Percentiles rank a stretch among this genome's conserved stretches.
phyloP scores from a whole-genome alignment of 2,797 vertebrate species.

The Myotis daubentonii region DNA sequence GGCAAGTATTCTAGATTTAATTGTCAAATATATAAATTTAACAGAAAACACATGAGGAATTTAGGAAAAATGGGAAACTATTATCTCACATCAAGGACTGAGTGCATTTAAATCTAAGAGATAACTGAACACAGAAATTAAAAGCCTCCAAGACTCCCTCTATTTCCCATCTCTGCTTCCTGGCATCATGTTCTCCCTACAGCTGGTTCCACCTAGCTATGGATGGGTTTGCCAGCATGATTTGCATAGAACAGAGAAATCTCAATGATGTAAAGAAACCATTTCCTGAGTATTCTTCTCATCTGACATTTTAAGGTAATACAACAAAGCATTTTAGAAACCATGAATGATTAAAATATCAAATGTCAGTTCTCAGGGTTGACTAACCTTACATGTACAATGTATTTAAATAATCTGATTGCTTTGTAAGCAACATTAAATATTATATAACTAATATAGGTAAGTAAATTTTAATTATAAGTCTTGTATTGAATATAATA shows the following conservation, averaged over 20 bases:
- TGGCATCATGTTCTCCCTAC: not conserved
- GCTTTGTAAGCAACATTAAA: not conserved
- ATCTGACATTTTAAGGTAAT: not conserved
- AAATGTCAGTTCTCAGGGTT: not conserved
- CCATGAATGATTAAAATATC: not conserved
- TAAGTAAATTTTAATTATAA: not conserved
- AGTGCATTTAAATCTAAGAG: not conserved
- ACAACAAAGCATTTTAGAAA: slow-evolving; percentile 4
- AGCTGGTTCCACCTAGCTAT: not conserved
- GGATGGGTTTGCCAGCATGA: not conserved
- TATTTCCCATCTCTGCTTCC: not conserved
- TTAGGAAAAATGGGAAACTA: not conserved
- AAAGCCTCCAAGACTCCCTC: not conserved
- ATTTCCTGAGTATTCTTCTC: not conserved
- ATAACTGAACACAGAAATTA: not conserved
- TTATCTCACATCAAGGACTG: not conserved
- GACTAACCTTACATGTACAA: not conserved
- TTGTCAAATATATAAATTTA: not conserved
- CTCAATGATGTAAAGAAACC: not conserved
- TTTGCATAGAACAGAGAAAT: not conserved
- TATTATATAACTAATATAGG: not conserved
- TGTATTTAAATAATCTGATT: not conserved
- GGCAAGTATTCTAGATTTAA: not conserved
- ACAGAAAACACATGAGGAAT: not conserved
- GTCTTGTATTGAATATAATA: not conserved